Conservation (phyloP, 2,888 invertebrate genomes). For the Rhamphomyia laevipes region DNA sequence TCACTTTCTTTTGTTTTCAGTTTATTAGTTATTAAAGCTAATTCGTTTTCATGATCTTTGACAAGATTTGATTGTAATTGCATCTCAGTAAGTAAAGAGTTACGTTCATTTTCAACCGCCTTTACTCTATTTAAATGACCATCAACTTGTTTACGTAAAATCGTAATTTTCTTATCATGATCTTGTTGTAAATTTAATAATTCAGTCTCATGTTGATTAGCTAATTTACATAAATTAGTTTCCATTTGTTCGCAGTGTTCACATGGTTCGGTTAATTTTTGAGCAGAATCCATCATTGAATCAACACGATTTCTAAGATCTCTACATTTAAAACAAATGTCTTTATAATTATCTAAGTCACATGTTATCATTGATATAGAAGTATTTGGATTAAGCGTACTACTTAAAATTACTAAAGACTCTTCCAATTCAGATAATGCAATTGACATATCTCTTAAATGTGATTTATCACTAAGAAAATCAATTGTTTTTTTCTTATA, state of each 20-base stretch:
- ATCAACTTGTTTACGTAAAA: conserved; percentile 25
- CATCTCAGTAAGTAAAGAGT: conserved; percentile 24
- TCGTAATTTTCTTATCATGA: conserved; percentile 27
- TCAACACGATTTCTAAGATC: conserved; percentile 44
- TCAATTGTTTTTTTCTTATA: conserved; percentile 28
- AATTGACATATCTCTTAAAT: conserved; percentile 25
- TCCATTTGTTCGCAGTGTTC: conserved; percentile 40
- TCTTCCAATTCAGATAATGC: conserved; percentile 28
- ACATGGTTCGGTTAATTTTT: conserved; percentile 33
- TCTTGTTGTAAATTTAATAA: conserved; percentile 33
- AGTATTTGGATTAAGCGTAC: conserved; percentile 19
- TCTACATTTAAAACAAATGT: conserved; percentile 46
- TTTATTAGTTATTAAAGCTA: conserved; percentile 21
- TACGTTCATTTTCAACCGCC: conserved; percentile 21
- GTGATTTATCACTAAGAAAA: conserved; percentile 26
- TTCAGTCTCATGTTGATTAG: conserved; percentile 34
- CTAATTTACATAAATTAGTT: conserved; percentile 35
- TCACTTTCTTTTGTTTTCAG: conserved; percentile 27
- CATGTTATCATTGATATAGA: conserved; percentile 20
- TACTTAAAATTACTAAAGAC: conserved; percentile 24
- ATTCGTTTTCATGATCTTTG: conserved; percentile 30
- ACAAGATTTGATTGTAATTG: conserved; percentile 29
- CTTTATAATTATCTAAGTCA: conserved; percentile 38
- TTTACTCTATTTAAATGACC: conserved; percentile 23
- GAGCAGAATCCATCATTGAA: conserved; percentile 33